Percentiles rank a stretch among this genome's conserved stretches.
These are phyloP conservation scores for Apamea epomidion DNA, from an alignment of 2,888 invertebrate species.

Conservation along the genomic window DNA sequence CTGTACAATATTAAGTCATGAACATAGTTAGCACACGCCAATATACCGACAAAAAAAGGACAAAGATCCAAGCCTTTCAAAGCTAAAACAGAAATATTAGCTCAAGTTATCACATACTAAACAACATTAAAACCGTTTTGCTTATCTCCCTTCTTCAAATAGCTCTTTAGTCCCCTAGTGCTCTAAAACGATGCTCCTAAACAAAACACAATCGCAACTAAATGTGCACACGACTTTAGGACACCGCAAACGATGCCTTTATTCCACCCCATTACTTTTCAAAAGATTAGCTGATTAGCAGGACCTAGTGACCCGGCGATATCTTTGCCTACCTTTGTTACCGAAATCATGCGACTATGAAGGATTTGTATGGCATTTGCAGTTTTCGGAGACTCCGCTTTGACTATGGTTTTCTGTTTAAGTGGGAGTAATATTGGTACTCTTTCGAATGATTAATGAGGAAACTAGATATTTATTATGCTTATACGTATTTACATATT, in stretches of 20 bases:
- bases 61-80: background rate
- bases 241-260: conserved; percentile 59
- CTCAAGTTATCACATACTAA: background rate
- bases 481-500: background rate
- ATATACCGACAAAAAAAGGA: too few species aligned
- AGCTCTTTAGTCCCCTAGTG: background rate
- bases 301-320: conserved; percentile 58
- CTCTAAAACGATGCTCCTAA: background rate
- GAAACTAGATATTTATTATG: background rate
- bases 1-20: too few species aligned
- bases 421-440: too few species aligned
- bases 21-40: too few species aligned
- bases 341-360: conserved; percentile 46
- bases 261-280: conserved; percentile 73
- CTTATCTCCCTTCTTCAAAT: background rate
- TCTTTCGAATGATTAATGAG: too few species aligned
- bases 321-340: conserved; percentile 54
- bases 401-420: too few species aligned
- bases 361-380: conserved; percentile 34
- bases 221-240: conserved; percentile 48
- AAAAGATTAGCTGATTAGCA: conserved; percentile 70
- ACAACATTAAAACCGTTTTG: background rate
- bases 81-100: background rate
- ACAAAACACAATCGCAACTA: conserved; percentile 14
- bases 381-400: background rate